These are phyloP conservation scores for Gastracanthus pulcherrimus DNA, from an alignment of 2,888 invertebrate species.

Conservation along the genomic window DNA sequence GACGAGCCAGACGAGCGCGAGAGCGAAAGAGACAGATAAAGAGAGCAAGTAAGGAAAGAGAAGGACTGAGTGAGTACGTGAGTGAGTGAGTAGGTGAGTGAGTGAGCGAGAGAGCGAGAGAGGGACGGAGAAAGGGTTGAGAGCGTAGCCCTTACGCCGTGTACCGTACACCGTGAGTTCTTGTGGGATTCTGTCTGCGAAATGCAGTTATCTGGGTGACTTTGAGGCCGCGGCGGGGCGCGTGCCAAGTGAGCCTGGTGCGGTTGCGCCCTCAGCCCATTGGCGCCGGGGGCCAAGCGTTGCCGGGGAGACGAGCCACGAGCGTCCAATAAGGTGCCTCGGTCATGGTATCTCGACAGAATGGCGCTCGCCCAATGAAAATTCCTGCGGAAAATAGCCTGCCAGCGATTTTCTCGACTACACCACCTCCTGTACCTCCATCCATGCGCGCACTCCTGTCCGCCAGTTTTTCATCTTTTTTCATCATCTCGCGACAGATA, in stretches of 20 bases:
- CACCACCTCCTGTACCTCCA: conserved; percentile 49
- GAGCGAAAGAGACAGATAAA: not conserved
- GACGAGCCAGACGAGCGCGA: no score
- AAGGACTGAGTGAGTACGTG: not conserved
- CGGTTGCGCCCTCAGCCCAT: conserved; percentile 63
- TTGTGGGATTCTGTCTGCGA: conserved; percentile 76
- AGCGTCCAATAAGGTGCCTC: conserved; percentile 62
- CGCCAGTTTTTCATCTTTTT: not conserved
- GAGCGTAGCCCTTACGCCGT: conserved; percentile 58
- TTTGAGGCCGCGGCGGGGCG: conserved; percentile 65
- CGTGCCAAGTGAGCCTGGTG: conserved; percentile 43
- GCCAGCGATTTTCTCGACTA: conserved; percentile 73
- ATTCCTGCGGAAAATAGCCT: conserved; percentile 76
- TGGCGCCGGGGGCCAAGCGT: conserved; percentile 74
- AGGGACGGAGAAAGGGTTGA: conserved; percentile 50
- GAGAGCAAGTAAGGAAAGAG: not conserved
- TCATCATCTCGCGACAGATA: conserved; percentile 65
- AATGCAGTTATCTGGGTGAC: conserved; percentile 76
- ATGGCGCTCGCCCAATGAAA: conserved; percentile 76
- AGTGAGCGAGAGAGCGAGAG: conserved; percentile 45
- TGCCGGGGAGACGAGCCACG: conserved; percentile 77
- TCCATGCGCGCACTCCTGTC: conserved; percentile 31
- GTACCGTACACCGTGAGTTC: conserved; percentile 75
- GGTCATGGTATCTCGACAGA: conserved; percentile 65
- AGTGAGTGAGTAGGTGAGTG: not conserved